Percentiles rank a stretch among this genome's conserved stretches.
These are phyloP conservation scores for Heloderma charlesbogerti DNA, from an alignment of 2,113 vertebrate genomes.

Conservation along the genomic window DNA sequence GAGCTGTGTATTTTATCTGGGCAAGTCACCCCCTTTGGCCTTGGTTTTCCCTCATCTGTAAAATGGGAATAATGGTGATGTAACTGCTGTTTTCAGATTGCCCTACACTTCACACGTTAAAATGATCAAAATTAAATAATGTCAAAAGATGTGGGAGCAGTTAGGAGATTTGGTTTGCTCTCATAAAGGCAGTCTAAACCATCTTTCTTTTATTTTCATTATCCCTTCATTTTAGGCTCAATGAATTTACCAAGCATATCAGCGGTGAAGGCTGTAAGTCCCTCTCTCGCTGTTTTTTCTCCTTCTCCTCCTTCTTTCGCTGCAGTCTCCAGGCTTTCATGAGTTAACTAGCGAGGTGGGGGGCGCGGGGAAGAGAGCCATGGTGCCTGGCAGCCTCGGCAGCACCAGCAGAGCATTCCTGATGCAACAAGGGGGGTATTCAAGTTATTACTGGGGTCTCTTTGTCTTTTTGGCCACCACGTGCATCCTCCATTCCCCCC, in stretches of 20 bases:
- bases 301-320: fast-evolving
- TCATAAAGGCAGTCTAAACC: neutral
- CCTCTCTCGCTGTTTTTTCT: fast-evolving
- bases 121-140: neutral
- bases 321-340: neutral
- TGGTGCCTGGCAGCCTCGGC: neutral
- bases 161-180: neutral
- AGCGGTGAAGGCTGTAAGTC: slow-evolving; percentile 93
- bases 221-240: slow-evolving; percentile 80
- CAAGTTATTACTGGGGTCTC: fast-evolving
- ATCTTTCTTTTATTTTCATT: neutral
- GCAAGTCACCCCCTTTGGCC: too few relatives aligned
- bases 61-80: neutral
- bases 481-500: fast-evolving
- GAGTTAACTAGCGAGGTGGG: slow-evolving; percentile 12
- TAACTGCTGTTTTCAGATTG: neutral
- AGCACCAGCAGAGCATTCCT: neutral
- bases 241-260: slow-evolving; percentile 96
- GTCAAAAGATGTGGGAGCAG: neutral
- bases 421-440: neutral
- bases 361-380: neutral
- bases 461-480: fast-evolving
- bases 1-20: neutral
- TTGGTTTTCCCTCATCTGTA: neutral
- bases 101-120: neutral